phyloP scores from a whole-genome alignment of 2,888 invertebrate species.

The Agrotis segetum region DNA sequence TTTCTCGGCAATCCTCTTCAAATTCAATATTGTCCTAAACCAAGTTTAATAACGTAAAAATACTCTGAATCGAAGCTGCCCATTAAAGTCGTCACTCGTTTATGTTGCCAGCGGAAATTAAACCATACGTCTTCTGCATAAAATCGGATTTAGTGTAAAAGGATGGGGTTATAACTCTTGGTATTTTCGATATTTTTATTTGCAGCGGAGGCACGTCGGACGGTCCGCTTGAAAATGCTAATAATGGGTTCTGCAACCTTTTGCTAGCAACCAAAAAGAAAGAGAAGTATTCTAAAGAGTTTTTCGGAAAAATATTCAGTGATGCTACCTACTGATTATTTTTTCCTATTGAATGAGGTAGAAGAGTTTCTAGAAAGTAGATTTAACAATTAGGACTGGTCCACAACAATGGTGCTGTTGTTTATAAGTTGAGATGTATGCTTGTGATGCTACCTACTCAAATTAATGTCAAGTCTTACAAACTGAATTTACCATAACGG shows the following conservation, averaged over 20 bases:
- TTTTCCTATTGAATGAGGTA: background rate
- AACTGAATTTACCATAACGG: background rate
- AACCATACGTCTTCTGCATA: slow-evolving; percentile 58
- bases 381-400: background rate
- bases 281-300: slow-evolving; percentile 20
- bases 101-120: slow-evolving; percentile 65
- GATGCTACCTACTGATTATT: background rate
- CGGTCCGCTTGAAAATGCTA: slow-evolving; percentile 66
- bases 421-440: no score
- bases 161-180: slow-evolving; percentile 56
- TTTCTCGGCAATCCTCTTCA: slow-evolving; percentile 42
- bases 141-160: slow-evolving; percentile 59
- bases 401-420: no score
- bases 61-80: slow-evolving; percentile 56
- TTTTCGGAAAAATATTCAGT: slow-evolving; percentile 24
- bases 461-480: background rate
- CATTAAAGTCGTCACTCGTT: slow-evolving; percentile 56
- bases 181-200: slow-evolving; percentile 71
- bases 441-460: background rate
- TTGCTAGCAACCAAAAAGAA: slow-evolving; percentile 46
- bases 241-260: slow-evolving; percentile 69
- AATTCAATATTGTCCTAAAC: slow-evolving; percentile 59
- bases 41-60: slow-evolving; percentile 62
- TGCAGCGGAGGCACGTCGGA: slow-evolving; percentile 63
- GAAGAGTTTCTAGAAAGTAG: background rate